Evolutionary conservation across 2,797 vertebrate species (phyloP), one percentile per base, ranked within the genome.

Genomic region (Megaceryle alcyon): DNA sequence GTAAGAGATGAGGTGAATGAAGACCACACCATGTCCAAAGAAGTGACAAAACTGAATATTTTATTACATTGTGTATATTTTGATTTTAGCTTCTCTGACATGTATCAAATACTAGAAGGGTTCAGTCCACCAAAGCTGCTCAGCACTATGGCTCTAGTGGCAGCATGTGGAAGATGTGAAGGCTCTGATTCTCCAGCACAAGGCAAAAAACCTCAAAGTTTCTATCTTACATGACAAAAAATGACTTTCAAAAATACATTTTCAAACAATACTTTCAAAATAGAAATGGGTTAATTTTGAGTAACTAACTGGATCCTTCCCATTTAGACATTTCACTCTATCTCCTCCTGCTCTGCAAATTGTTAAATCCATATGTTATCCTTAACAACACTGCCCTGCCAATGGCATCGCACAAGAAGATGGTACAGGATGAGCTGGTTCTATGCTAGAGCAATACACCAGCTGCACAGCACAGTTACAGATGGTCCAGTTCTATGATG

Each of bases 101-200:
- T 23, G 6, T 33, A 64, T 59, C 56, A 63, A 37, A 43, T 35
- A 48, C 29, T 26, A 56, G 39, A 73, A 69, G 19, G 20, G 2
- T 22, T 76, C 3, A 1, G 15, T 61, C 49, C 25, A 33, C 46
- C 76, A 70, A 46, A 82, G 35, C 12, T 82, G n/a, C 66, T 44
- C n/a, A 82, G 28, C 18, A 17, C 11, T 54, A 41, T 0, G 4
- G 16, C 46, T 70, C 19, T 48, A 37, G 31, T 0, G 6, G 18
- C 63, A 88, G 44, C 0, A 1, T 14, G 22, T 12, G 33, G 26
- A 68, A 78, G 44, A 39, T 22, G 41, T 22, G n/a, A 79, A 65
- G 20, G 51, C 23, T 51, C n/a, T 41, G 65, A 37, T 68, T 78
- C n/a, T 65, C 68, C 29, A 35, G 46, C 19, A 23, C 4, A 59